phyloP scores from a whole-genome alignment of 2,113 vertebrate genomes.

The Cephalopholis sonnerati region DNA sequence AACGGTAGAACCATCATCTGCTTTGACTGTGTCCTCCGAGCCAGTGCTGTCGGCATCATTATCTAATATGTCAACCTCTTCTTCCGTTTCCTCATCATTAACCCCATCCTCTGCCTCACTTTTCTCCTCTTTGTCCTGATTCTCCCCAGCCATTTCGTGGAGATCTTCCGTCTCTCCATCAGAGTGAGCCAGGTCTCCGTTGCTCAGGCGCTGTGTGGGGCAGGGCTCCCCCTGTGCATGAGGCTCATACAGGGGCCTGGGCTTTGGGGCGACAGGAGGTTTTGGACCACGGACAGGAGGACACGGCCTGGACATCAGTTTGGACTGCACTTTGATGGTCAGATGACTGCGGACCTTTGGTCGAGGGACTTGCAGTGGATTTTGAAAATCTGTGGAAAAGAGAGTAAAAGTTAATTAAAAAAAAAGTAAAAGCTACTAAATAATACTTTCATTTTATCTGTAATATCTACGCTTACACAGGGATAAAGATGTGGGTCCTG shows the following conservation, averaged over 20 bases:
- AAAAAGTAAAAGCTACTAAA: slow-evolving; percentile 8
- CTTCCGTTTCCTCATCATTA: slow-evolving; percentile 32
- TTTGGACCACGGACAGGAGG: slow-evolving; percentile 88
- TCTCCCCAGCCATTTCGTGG: slow-evolving; percentile 66
- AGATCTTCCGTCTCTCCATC: slow-evolving; percentile 75
- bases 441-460: background rate
- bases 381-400: slow-evolving; percentile 88
- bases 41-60: slow-evolving; percentile 68
- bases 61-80: slow-evolving; percentile 44
- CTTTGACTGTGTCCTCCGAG: slow-evolving; percentile 74
- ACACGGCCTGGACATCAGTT: slow-evolving; percentile 87
- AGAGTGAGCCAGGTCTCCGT: slow-evolving; percentile 86
- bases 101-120: slow-evolving; percentile 58
- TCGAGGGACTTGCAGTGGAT: slow-evolving; percentile 90
- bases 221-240: slow-evolving; percentile 74
- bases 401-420: slow-evolving; percentile 35
- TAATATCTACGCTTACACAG: background rate
- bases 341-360: slow-evolving; percentile 88
- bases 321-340: slow-evolving; percentile 89
- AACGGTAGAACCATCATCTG: slow-evolving; percentile 59
- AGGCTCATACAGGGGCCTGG: slow-evolving; percentile 82
- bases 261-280: slow-evolving; percentile 94
- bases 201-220: slow-evolving; percentile 82
- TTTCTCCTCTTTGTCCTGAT: slow-evolving; percentile 63
- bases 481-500: slow-evolving; percentile 5